Base-by-base conservation (phyloP, 2,797 vertebrate genomes). In the Gouania willdenowi region DNA sequence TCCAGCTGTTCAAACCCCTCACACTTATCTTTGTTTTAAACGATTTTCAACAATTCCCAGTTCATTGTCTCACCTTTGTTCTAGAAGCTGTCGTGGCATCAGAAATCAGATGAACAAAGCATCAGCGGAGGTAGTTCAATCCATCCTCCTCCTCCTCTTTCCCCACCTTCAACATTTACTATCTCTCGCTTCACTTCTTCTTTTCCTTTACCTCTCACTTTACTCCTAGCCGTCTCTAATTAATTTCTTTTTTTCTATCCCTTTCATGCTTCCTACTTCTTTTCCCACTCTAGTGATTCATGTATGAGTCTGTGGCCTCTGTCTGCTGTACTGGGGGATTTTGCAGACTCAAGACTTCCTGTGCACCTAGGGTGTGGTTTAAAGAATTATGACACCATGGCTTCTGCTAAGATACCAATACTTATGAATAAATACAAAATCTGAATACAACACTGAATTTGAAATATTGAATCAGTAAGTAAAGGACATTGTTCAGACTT, bases 351-450 rank as follows among this genome's bases (percentile, higher is more conserved):
- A 33, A 7, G 8, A 28, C 47, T 84, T 80, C 66, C 70, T 81
- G 69, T 71, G 55, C 45, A 15, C 1, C 12, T 20, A 55, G 47
- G 74, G 76, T 21, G 83, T 58, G 79, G 69, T 67, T 77, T 72
- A 24, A 48, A 45, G 17, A 49, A 44, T 16, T 62, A 41, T 56
- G 16, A 62, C 51, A 67, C 19, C 17, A 36, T 14, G 11, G 60
- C 52, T 75, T 71, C 64, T 71, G 51, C 47, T 66, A 38, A 73
- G 47, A 10, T 22, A 9, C 19, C 26, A 19, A 14, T 23, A 6
- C 5, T n/a, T n/a, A n/a, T n/a, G n/a, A n/a, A n/a, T n/a, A n/a
- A n/a, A n/a, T n/a, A n/a, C n/a, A n/a, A n/a, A n/a, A n/a, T n/a
- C n/a, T n/a, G n/a, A n/a, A n/a, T n/a, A n/a, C n/a, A n/a, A n/a